These are phyloP conservation scores for Furnarius figulus DNA, from an alignment of 2,113 vertebrate species.

Conservation along the genomic window DNA sequence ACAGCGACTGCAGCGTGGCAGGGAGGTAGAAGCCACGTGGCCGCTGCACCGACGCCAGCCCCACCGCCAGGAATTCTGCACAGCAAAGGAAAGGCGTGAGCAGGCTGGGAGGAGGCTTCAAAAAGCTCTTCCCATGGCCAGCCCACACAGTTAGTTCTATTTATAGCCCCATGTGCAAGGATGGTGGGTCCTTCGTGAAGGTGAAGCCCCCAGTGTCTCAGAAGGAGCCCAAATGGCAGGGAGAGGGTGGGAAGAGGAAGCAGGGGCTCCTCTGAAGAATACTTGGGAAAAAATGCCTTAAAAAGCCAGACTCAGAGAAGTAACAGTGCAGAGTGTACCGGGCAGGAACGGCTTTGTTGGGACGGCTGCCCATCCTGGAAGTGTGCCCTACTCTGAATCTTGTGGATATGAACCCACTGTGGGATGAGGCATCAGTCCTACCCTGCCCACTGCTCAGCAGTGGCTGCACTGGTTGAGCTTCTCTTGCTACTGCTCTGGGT, in stretches of 20 bases:
- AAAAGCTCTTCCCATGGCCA: not conserved
- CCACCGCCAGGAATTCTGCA: conserved; percentile 81
- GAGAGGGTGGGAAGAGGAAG: not conserved
- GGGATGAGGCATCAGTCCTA: not conserved
- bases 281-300: not conserved
- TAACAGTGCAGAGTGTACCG: not conserved
- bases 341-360: not conserved
- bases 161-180: not conserved
- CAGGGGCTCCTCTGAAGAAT: not conserved
- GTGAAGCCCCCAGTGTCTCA: rapidly evolving
- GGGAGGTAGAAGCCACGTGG: conserved; percentile 74
- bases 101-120: not conserved
- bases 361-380: not conserved
- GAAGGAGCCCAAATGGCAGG: not conserved
- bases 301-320: not conserved
- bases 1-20: conserved; percentile 81
- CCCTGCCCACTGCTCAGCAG: not conserved
- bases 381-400: not conserved
- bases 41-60: conserved; percentile 75
- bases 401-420: rapidly evolving
- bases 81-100: not conserved
- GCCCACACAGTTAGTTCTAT: rapidly evolving
- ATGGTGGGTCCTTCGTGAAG: not conserved
- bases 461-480: not conserved
- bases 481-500: not conserved